Base-by-base conservation (phyloP, 2,113 vertebrate genomes). In the Rafetus swinhoei region DNA sequence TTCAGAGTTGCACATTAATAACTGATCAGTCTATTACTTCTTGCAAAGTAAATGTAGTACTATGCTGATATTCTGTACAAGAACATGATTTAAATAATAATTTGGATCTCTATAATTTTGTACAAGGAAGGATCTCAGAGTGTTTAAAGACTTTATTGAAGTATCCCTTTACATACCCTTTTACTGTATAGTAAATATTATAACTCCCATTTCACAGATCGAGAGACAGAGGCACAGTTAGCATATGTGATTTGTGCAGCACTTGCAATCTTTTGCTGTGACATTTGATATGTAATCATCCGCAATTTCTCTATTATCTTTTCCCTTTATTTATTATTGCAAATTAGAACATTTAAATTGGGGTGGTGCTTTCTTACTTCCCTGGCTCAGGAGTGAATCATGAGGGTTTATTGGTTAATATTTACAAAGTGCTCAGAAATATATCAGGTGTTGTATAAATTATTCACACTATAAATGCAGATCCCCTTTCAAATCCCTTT, bases 201-300 rank as follows among this genome's bases (percentile, higher is more conserved):
- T 45, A 87, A 91, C 52, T 39, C 82, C 39, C n/a, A 13, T 92
- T 97, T 95, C 92, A 95, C 85, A 94, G 95, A 16, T 92, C 92
- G 95, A 50, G 82, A 93, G 96, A 82, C 95, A 96, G 95, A 54
- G 53, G 53, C 53, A 54, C 53, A 54, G 53, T 54, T 54, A 54
- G 53, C 96, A 96, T 95, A 96, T 84, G 45, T 96, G 95, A 90
- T n/a, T 86, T 83, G 88, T 94, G 91, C 62, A 77, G 72, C 81
- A 82, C 91, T 96, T 93, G 79, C 95, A 93, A 90, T 94, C 93
- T 82, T 97, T 87, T 79, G 2, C 82, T 84, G 69, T 85, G 82
- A 89, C 62, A 86, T 91, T 55, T 94, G 93, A 81, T 86, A 87
- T 92, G 90, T 53, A 52, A 87, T 53, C 91, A 80, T 77, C 72